These are phyloP conservation scores for Silvanus unidentatus DNA, from an alignment of 2,888 invertebrate species.

Conservation along the genomic window DNA sequence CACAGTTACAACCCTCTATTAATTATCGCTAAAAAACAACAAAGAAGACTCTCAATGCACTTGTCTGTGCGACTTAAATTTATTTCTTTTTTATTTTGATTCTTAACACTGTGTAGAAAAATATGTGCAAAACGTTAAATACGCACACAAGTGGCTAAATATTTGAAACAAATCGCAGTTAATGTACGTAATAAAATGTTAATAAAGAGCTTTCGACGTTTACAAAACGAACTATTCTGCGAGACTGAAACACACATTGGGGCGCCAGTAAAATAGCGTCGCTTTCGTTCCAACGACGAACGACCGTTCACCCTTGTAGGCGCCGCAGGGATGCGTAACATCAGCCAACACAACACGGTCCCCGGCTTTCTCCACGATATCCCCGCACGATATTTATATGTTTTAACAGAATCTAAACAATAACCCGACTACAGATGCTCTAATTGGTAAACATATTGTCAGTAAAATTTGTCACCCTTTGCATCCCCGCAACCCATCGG, in stretches of 20 bases:
- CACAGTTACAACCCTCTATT: too few species aligned
- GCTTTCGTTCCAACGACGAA: conserved; percentile 31
- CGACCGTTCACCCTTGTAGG: conserved; percentile 38
- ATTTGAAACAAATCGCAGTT: too few species aligned
- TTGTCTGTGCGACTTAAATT: too few species aligned
- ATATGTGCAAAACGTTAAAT: too few species aligned
- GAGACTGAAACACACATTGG: conserved; percentile 28
- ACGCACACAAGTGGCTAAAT: too few species aligned
- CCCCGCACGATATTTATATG: conserved; percentile 17
- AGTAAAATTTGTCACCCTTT: conserved; percentile 5
- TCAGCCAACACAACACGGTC: conserved; percentile 5
- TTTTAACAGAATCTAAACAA: conserved; percentile 10
- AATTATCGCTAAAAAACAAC: too few species aligned
- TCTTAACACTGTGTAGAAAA: too few species aligned
- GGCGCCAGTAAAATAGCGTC: conserved; percentile 24
- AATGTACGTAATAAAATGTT: not conserved
- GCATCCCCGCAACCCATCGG: too few species aligned
- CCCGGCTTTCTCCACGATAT: not conserved
- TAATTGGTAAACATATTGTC: not conserved
- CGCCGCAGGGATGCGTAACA: conserved; percentile 34
- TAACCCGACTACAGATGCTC: conserved; percentile 1
- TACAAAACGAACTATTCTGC: conserved; percentile 27
- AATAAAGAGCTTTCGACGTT: conserved; percentile 21
- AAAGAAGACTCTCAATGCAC: too few species aligned
- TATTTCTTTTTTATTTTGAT: too few species aligned